Evolutionary conservation across 1,140 invertebrate genomes (phyloP), one percentile per base, ranked within the genome.

Genomic region (Halictus rubicundus): DNA sequence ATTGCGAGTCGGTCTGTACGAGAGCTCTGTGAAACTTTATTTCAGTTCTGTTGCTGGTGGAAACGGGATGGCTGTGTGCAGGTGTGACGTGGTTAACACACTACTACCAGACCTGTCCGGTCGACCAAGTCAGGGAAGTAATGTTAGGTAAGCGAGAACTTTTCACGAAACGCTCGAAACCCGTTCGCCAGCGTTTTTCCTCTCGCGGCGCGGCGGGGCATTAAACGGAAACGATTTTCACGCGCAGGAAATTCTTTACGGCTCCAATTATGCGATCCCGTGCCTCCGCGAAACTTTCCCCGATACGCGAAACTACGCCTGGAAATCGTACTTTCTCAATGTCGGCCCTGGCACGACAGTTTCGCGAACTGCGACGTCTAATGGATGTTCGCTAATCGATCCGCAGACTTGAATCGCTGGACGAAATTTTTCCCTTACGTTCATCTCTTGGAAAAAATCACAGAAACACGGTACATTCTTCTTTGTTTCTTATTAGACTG

Each of bases 1-100:
- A 65, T 46, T 65, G 37, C n/a, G 9, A 16, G 23, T 42, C 39
- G 37, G 42, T 46, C 39, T 42, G 12, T 39, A 76, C 19, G 21
- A 25, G 21, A 25, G 63, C 37, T 70, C 32, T n/a, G 6, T n/a
- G 5, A 54, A 72, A 59, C 1, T 68, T 64, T 69, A 63, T 94
- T 94, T 64, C 91, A 96, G 97, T 95, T 88, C 93, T 97, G 71
- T 94, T 97, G 89, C 85, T 96, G 61, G 94, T 96, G 68, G 97
- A 97, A 93, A 94, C 96, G 71, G 94, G 94, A 76, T 97, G 96
- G 96, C 91, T 97, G 79, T 94, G 96, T 21, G 93, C 96, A 68
- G 96, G 96, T 71, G 94, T 97, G 52, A 94, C 96, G 39, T 97
- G 97, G 97, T 91, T 97, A 57, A 91, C 94, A 21, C 91, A 94